Conservation (phyloP, 2,113 vertebrate species). For the Sebastes fasciatus region DNA sequence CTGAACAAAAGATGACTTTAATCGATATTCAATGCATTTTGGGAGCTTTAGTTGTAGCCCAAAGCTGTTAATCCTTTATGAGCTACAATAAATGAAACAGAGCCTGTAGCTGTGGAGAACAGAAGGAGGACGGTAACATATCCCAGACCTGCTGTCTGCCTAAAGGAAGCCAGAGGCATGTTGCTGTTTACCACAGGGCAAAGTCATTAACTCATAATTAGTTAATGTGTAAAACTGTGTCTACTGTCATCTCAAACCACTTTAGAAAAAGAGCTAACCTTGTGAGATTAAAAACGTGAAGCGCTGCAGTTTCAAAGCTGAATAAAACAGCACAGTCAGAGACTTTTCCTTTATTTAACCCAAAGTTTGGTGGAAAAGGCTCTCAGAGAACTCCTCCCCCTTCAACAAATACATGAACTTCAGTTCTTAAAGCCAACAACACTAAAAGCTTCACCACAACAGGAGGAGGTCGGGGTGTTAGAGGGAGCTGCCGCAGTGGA, state of each 20-base stretch:
- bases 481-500: no score
- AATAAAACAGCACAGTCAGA: not conserved
- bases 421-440: not conserved
- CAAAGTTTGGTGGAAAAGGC: not conserved
- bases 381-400: not conserved
- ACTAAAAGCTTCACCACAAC: not conserved
- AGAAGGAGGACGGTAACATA: slow-evolving; percentile 23
- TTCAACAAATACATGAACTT: not conserved
- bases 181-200: slow-evolving; percentile 28
- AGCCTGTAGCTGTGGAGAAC: slow-evolving; percentile 25
- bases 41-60: slow-evolving; percentile 16
- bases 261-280: not conserved
- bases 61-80: slow-evolving; percentile 25
- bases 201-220: slow-evolving; percentile 32
- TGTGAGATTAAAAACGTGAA: slow-evolving; percentile 1
- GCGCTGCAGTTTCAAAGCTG: not conserved
- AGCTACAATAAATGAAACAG: not conserved
- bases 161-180: slow-evolving; percentile 47
- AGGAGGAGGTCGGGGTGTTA: not conserved
- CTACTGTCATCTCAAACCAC: not conserved
- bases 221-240: not conserved
- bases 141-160: slow-evolving; percentile 54
- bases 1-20: slow-evolving; percentile 16
- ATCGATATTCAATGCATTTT: slow-evolving; percentile 27
- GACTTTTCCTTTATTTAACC: not conserved